These are phyloP conservation scores for Falco punctatus DNA, from an alignment of 2,113 vertebrate genomes.

Conservation along the genomic window DNA sequence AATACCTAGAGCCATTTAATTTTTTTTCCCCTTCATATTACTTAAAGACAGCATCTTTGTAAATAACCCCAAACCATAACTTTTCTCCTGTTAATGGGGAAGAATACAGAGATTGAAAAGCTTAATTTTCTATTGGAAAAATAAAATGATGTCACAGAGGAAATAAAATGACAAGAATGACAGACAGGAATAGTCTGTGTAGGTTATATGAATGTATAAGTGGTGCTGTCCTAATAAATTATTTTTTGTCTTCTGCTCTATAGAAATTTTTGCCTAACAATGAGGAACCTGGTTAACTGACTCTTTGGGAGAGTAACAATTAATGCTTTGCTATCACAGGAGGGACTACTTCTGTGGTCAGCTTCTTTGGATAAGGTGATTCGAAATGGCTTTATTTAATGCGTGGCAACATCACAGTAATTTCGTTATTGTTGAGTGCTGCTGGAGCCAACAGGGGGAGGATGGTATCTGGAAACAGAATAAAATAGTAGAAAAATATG, in stretches of 20 bases:
- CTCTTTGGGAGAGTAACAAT: neutral
- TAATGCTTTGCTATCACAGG: conserved; percentile 19
- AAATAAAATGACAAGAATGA: neutral
- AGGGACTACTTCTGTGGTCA: conserved; percentile 1
- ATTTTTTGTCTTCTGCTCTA: neutral
- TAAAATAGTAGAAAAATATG: neutral
- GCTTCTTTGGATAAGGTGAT: neutral
- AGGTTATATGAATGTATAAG: neutral
- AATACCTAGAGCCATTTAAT: neutral
- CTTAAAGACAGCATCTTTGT: neutral
- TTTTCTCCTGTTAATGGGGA: neutral
- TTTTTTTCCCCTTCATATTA: neutral
- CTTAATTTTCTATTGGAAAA: neutral
- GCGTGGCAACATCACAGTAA: neutral
- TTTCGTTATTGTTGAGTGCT: neutral
- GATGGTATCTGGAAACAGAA: neutral
- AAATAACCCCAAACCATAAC: neutral
- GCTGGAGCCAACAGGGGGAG: neutral
- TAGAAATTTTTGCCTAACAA: neutral
- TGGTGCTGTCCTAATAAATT: neutral
- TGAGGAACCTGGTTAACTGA: neutral
- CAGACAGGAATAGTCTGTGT: neutral
- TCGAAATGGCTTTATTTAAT: neutral
- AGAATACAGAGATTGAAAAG: neutral
- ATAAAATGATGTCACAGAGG: neutral